Percentiles rank a stretch among this genome's conserved stretches.
phyloP scores from a whole-genome alignment of 2,113 vertebrate species.

The Sorex fumeus region DNA sequence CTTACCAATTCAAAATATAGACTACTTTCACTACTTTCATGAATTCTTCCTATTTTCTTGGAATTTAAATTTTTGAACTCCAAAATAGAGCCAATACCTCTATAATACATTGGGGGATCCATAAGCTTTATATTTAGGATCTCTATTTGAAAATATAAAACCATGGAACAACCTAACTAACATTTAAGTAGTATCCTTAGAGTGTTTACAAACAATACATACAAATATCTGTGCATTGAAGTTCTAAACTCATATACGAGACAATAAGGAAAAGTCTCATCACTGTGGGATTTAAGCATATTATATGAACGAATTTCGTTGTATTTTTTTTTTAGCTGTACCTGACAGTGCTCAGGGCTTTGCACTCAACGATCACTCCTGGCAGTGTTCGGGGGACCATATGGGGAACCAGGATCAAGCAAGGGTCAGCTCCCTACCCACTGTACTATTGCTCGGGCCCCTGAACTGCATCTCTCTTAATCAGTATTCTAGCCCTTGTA shows the following conservation, averaged over 20 bases:
- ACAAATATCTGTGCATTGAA: neutral
- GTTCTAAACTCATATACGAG: neutral
- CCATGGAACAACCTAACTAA: constrained; percentile 7
- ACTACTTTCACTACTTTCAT: constrained; percentile 17
- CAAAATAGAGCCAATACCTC: constrained; percentile 9
- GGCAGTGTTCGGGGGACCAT: no score
- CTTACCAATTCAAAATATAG: constrained; percentile 48
- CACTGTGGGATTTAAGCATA: neutral
- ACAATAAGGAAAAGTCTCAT: constrained; percentile 35
- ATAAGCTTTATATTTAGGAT: neutral
- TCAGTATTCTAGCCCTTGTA: neutral
- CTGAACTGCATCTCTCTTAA: neutral
- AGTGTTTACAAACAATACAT: constrained; percentile 23
- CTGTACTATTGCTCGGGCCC: no score
- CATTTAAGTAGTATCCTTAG: neutral
- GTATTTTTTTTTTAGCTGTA: no score
- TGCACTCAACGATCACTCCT: no score
- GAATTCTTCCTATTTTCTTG: constrained; percentile 54
- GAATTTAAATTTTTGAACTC: constrained; percentile 54
- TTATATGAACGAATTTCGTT: neutral
- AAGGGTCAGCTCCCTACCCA: neutral
- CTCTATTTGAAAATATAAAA: constrained; percentile 43
- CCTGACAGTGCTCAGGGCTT: no score
- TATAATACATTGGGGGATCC: neutral
- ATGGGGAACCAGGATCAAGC: neutral